A percentile compares a stretch with the other conserved stretches of the same genome.
These are phyloP conservation scores for Lepidurus couesii DNA, from an alignment of 1,140 invertebrate genomes.

Conservation along the genomic window DNA sequence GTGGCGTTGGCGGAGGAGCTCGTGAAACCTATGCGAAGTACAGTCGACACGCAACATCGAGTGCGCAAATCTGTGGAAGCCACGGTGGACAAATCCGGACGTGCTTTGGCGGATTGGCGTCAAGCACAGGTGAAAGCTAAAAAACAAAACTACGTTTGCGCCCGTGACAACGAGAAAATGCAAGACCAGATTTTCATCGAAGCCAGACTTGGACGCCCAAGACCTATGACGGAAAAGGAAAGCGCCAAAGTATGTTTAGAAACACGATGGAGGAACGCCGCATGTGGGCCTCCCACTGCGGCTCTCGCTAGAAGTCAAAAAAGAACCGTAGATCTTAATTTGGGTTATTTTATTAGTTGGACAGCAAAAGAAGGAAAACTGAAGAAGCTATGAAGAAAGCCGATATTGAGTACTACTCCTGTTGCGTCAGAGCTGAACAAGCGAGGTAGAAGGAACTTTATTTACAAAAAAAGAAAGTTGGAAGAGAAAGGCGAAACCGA, in stretches of 20 bases:
- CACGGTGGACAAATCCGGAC: constrained; percentile 77
- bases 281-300: constrained; percentile 16
- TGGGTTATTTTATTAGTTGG: constrained; percentile 54
- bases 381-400: constrained; percentile 81
- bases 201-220: constrained; percentile 43
- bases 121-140: constrained; percentile 77
- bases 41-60: constrained; percentile 66
- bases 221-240: constrained; percentile 60
- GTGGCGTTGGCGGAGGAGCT: constrained; percentile 75
- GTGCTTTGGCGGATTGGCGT: constrained; percentile 74
- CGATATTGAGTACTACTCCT: constrained; percentile 88
- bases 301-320: not conserved
- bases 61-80: constrained; percentile 65
- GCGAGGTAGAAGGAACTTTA: constrained; percentile 54
- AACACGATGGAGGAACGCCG: not conserved
- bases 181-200: constrained; percentile 56
- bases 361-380: constrained; percentile 81
- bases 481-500: not conserved
- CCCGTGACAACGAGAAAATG: constrained; percentile 79
- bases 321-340: not conserved
- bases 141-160: constrained; percentile 72
- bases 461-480: not conserved
- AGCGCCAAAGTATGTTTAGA: constrained; percentile 51
- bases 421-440: constrained; percentile 79
- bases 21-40: constrained; percentile 73